A percentile compares a stretch with the other conserved stretches of the same genome.
phyloP scores from a whole-genome alignment of 1,140 invertebrate genomes.

The Nylanderia fulva region DNA sequence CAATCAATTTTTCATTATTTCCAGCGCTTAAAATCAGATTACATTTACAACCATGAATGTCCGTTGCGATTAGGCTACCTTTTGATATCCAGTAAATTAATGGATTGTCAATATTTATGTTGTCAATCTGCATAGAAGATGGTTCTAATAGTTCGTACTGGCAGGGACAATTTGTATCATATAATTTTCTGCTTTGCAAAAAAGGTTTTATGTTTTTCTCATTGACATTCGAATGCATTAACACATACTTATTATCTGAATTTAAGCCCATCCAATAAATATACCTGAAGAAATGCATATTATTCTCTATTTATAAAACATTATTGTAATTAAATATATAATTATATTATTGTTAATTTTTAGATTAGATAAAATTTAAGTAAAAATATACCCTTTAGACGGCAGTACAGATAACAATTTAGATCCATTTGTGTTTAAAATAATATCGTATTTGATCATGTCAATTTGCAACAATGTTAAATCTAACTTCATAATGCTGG shows the following conservation, averaged over 20 bases:
- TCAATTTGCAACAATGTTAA: too few relatives aligned
- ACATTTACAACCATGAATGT: conserved; percentile 90
- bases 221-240: conserved; percentile 88
- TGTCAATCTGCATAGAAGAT: conserved; percentile 83
- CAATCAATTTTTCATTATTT: conserved; percentile 76
- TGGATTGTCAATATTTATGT: too few relatives aligned
- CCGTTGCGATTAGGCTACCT: conserved; percentile 88
- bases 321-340: not conserved
- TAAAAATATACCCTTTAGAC: not conserved
- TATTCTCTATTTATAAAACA: too few relatives aligned
- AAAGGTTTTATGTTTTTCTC: conserved; percentile 87
- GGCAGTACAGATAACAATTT: conserved; percentile 80
- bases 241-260: conserved; percentile 84
- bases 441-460: too few relatives aligned
- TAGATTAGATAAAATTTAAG: not conserved
- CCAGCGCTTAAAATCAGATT: conserved; percentile 86
- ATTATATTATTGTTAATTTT: too few relatives aligned
- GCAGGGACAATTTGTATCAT: conserved; percentile 81
- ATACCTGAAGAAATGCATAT: not conserved
- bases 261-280: conserved; percentile 89
- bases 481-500: not conserved
- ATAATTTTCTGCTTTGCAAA: conserved; percentile 87
- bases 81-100: conserved; percentile 46
- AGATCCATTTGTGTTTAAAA: too few relatives aligned
- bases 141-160: conserved; percentile 86